Conservation (phyloP, 2,797 vertebrate species). For the Mionectes olivaceus region DNA sequence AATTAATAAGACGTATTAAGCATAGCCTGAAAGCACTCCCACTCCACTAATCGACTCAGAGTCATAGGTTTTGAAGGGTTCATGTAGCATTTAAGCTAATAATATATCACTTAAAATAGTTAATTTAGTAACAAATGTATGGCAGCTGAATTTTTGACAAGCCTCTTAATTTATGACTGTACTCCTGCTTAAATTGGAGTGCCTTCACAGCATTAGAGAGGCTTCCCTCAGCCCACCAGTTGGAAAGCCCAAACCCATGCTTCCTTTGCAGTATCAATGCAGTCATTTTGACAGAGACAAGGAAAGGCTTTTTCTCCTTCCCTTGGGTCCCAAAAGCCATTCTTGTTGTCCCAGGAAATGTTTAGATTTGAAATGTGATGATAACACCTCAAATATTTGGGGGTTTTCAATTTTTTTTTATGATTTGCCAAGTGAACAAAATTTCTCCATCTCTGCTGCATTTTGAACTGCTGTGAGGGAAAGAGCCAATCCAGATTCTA, state of each 20-base stretch:
- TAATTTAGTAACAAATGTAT: not conserved
- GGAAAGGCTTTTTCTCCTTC: not conserved
- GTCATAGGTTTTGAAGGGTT: slow-evolving; percentile 16
- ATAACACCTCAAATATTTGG: not conserved
- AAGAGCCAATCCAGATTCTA: not conserved
- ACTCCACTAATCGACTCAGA: slow-evolving; percentile 34
- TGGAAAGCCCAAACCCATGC: not conserved
- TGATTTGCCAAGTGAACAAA: not conserved
- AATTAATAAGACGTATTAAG: slow-evolving; percentile 42
- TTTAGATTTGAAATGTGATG: not conserved
- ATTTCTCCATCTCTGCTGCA: not conserved
- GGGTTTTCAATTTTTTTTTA: not conserved
- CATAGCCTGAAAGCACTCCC: slow-evolving; percentile 1
- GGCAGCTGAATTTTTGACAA: slow-evolving; percentile 3
- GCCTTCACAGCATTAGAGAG: not conserved
- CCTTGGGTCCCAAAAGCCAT: not conserved
- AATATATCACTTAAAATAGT: not conserved
- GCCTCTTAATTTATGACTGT: not conserved
- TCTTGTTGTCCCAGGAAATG: not conserved
- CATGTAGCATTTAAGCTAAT: not conserved
- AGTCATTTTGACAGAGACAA: not conserved
- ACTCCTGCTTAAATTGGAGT: not conserved
- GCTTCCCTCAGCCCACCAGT: not conserved
- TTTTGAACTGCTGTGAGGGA: not conserved
- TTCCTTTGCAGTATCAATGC: not conserved